Percentiles rank a stretch among this genome's conserved stretches.
These are phyloP conservation scores for Caenorhabditis imperialis DNA, from an alignment of 2,888 invertebrate genomes.

Conservation along the genomic window DNA sequence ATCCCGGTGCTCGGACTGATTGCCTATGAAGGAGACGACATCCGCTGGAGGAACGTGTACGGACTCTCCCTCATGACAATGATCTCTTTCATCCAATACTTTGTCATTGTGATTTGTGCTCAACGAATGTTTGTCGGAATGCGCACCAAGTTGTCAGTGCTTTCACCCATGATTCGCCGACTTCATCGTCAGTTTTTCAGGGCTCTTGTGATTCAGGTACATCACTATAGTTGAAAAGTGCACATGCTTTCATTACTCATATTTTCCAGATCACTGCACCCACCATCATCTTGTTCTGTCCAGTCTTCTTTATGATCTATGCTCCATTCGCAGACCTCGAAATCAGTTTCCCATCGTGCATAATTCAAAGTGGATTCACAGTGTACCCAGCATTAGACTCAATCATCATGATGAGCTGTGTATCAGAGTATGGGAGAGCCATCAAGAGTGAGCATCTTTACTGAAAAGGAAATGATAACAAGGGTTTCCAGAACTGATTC, in stretches of 20 bases:
- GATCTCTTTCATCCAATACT: constrained; percentile 19
- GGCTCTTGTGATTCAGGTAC: constrained; percentile 18
- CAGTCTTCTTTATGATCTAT: constrained; percentile 34
- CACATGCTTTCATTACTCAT: too few species aligned
- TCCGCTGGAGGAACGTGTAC: constrained; percentile 34
- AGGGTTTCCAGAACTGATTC: too few species aligned
- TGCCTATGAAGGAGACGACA: constrained; percentile 20
- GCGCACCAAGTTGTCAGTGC: background rate
- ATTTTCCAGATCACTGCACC: constrained; percentile 31
- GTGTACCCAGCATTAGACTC: constrained; percentile 43
- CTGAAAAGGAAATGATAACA: too few species aligned
- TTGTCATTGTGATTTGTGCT: constrained; percentile 8
- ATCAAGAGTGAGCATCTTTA: constrained; percentile 27
- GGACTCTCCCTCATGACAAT: constrained; percentile 16
- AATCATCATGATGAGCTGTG: constrained; percentile 41
- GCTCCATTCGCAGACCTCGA: constrained; percentile 25
- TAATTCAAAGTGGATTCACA: constrained; percentile 30
- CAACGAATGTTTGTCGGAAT: constrained; percentile 12
- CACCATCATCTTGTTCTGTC: constrained; percentile 37
- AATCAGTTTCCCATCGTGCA: constrained; percentile 41
- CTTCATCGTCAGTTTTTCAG: constrained; percentile 23
- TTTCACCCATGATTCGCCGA: constrained; percentile 6
- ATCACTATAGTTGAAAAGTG: background rate
- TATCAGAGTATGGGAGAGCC: constrained; percentile 28
- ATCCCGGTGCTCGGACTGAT: constrained; percentile 19